Percentiles rank a stretch among this genome's conserved stretches.
phyloP scores from a whole-genome alignment of 2,113 vertebrate species.

The Lycaon pictus region DNA sequence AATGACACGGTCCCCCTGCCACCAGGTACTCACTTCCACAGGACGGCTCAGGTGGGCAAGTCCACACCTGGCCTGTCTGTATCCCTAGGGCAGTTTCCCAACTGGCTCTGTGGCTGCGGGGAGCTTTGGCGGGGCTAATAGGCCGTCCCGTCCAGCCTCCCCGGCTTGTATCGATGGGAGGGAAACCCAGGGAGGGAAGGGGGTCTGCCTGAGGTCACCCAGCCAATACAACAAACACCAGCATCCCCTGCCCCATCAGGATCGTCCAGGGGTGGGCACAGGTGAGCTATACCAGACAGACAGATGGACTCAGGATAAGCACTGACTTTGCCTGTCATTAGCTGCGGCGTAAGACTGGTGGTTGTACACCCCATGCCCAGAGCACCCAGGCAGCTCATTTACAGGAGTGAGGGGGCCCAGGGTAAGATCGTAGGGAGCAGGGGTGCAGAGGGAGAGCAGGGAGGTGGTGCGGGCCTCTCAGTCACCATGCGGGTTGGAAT shows the following conservation, averaged over 20 bases:
- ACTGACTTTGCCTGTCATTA: background rate
- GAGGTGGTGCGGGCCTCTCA: rapidly evolving
- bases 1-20: background rate
- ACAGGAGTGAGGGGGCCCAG: rapidly evolving
- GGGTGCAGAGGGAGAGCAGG: rapidly evolving
- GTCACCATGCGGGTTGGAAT: background rate
- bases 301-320: background rate
- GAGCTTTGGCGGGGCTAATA: background rate
- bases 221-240: background rate
- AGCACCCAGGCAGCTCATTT: background rate
- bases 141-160: background rate
- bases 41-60: background rate
- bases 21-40: background rate
- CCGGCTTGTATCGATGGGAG: background rate
- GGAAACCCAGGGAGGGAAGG: background rate
- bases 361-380: background rate
- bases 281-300: background rate
- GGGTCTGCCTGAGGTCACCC: background rate
- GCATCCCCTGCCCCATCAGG: rapidly evolving
- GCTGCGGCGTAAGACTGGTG: background rate
- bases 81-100: background rate
- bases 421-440: rapidly evolving
- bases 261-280: background rate
- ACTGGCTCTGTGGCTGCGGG: rapidly evolving
- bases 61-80: background rate